These are phyloP conservation scores for Pelvicachromis taeniatus DNA, from an alignment of 2,113 vertebrate genomes.

Conservation along the genomic window DNA sequence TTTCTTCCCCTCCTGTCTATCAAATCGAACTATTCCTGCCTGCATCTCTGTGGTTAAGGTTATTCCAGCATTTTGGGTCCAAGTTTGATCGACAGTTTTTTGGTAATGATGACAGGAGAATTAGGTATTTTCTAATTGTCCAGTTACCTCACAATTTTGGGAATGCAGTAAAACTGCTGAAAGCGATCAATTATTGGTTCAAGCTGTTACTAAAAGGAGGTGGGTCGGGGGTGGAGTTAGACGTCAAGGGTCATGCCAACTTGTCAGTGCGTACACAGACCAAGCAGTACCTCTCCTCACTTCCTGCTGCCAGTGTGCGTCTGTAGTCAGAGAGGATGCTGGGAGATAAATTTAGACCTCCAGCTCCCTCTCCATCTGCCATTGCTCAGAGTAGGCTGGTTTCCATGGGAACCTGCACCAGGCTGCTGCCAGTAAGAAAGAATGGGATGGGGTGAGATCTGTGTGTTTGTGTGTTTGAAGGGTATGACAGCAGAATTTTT, in stretches of 20 bases:
- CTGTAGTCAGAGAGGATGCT: conserved; percentile 77
- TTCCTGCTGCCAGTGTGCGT: conserved; percentile 73
- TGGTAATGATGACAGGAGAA: not conserved
- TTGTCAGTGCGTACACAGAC: conserved; percentile 49
- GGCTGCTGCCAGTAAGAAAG: conserved; percentile 66
- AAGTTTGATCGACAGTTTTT: conserved; percentile 10
- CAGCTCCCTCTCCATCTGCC: conserved; percentile 80
- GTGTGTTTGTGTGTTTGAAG: conserved; percentile 19
- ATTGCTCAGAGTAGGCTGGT: conserved; percentile 77
- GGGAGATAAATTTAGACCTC: conserved; percentile 82
- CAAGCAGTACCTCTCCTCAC: conserved; percentile 60
- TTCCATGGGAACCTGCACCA: conserved; percentile 79
- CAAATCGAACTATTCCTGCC: not conserved
- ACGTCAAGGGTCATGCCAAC: conserved; percentile 56
- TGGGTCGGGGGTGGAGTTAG: not conserved
- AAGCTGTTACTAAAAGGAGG: not conserved
- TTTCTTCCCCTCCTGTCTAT: not conserved
- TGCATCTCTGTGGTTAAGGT: not conserved
- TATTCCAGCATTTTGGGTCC: not conserved
- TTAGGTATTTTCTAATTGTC: not conserved
- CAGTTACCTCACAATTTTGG: not conserved
- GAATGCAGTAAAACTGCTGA: not conserved
- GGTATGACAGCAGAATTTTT: conserved; percentile 37
- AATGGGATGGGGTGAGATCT: conserved; percentile 15
- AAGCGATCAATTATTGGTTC: not conserved